These are phyloP conservation scores for Notocelia uddmanniana DNA, from an alignment of 2,888 invertebrate genomes.

Conservation along the genomic window DNA sequence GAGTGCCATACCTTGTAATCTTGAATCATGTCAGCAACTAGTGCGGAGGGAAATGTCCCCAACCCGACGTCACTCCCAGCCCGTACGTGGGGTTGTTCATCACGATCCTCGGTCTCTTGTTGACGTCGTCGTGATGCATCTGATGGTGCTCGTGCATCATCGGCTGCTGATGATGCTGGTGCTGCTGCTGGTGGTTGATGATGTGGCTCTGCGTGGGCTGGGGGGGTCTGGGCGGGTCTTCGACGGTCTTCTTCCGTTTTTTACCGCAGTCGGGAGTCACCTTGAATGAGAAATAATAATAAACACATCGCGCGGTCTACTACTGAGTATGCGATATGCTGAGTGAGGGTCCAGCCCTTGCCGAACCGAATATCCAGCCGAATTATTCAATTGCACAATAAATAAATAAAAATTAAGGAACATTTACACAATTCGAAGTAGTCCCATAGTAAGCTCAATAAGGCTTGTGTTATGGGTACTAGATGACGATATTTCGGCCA, in stretches of 20 bases:
- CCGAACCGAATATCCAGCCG: too few species aligned
- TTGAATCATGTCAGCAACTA: constrained; percentile 47
- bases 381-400: too few species aligned
- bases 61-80: constrained; percentile 67
- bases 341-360: too few species aligned
- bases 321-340: too few species aligned
- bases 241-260: constrained; percentile 72
- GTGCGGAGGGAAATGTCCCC: constrained; percentile 78
- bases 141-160: constrained; percentile 49
- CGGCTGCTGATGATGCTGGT: constrained; percentile 48
- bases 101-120: constrained; percentile 69
- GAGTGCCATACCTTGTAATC: too few species aligned
- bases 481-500: too few species aligned
- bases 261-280: constrained; percentile 61
- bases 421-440: too few species aligned
- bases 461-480: too few species aligned
- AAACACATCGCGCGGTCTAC: too few species aligned
- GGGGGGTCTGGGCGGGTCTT: constrained; percentile 59
- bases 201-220: constrained; percentile 47
- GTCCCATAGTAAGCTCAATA: too few species aligned
- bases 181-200: constrained; percentile 45
- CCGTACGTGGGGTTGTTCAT: constrained; percentile 66
- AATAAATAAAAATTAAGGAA: too few species aligned
- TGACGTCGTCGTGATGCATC: constrained; percentile 66
- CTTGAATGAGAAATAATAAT: neutral